Percentiles rank a stretch among this genome's conserved stretches.
Evolutionary conservation across 2,113 vertebrate species (phyloP).

Genomic region (Amphiprion ocellaris): DNA sequence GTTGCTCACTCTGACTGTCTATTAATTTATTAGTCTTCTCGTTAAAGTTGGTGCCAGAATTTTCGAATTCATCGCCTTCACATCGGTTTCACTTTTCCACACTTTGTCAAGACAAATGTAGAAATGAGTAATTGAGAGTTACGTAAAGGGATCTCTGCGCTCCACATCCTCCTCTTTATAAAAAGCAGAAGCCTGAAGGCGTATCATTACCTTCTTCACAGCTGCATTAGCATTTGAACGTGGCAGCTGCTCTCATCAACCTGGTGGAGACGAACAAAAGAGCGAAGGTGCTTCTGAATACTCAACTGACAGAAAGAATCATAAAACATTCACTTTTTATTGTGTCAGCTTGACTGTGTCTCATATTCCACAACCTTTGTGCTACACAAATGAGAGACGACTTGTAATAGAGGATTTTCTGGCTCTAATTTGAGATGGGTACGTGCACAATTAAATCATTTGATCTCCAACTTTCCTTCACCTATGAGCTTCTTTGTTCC

Average conservation of each 20-base stretch:
- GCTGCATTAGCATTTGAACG: constrained; percentile 44
- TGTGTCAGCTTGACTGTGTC: background rate
- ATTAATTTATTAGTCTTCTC: background rate
- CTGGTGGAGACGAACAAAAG: background rate
- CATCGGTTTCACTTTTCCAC: background rate
- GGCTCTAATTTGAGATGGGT: constrained; percentile 5
- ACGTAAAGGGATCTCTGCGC: background rate
- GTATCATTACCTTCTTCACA: constrained; percentile 30
- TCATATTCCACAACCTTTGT: background rate
- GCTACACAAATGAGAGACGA: background rate
- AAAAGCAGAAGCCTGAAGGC: background rate
- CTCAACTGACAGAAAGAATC: background rate
- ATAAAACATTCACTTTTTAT: background rate
- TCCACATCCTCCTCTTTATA: background rate
- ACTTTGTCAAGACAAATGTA: background rate
- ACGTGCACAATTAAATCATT: background rate
- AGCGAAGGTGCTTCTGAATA: background rate
- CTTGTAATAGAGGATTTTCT: background rate
- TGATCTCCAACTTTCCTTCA: background rate
- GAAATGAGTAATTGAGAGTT: constrained; percentile 14
- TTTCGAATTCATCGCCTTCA: background rate
- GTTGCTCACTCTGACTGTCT: background rate
- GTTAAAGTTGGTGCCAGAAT: background rate
- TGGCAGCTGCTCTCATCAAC: constrained; percentile 25
- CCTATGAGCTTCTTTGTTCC: background rate